A percentile compares a stretch with the other conserved stretches of the same genome.
These are phyloP conservation scores for Cryptocephalus primarius DNA, from an alignment of 2,888 invertebrate species.

Conservation along the genomic window DNA sequence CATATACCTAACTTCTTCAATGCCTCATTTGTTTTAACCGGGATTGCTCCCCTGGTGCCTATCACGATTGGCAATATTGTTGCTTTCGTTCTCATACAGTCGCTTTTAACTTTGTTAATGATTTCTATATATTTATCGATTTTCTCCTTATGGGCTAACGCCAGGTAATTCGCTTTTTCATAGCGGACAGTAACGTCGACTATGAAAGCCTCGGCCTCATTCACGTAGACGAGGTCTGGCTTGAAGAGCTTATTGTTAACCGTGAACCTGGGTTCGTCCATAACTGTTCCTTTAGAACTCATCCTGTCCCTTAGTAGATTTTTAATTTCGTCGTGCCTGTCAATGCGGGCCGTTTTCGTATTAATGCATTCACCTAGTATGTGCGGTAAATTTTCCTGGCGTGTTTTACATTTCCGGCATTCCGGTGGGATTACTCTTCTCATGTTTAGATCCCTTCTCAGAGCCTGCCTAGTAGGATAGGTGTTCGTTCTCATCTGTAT, in stretches of 20 bases:
- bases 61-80: conserved; percentile 25
- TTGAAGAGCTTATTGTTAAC: conserved; percentile 16
- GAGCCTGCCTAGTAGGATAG: conserved; percentile 15
- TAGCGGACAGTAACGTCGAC: conserved; percentile 22
- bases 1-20: conserved; percentile 16
- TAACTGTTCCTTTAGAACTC: conserved; percentile 8
- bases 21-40: conserved; percentile 17
- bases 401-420: conserved; percentile 20
- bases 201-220: conserved; percentile 17
- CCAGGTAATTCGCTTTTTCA: conserved; percentile 12
- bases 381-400: conserved; percentile 24
- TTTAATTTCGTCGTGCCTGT: conserved; percentile 15
- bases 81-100: conserved; percentile 6
- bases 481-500: conserved; percentile 22
- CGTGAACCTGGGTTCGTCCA: conserved; percentile 9
- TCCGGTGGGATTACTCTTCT: conserved; percentile 11
- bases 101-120: conserved; percentile 11
- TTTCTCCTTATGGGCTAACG: conserved; percentile 17
- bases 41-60: conserved; percentile 25
- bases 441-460: conserved; percentile 12
- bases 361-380: conserved; percentile 18
- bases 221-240: conserved; percentile 18
- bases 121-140: conserved; percentile 16
- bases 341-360: conserved; percentile 18
- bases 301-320: conserved; percentile 11